Evolutionary conservation across 2,113 vertebrate genomes (phyloP), one percentile per base, ranked within the genome.

Genomic region (Oryzias javanicus): DNA sequence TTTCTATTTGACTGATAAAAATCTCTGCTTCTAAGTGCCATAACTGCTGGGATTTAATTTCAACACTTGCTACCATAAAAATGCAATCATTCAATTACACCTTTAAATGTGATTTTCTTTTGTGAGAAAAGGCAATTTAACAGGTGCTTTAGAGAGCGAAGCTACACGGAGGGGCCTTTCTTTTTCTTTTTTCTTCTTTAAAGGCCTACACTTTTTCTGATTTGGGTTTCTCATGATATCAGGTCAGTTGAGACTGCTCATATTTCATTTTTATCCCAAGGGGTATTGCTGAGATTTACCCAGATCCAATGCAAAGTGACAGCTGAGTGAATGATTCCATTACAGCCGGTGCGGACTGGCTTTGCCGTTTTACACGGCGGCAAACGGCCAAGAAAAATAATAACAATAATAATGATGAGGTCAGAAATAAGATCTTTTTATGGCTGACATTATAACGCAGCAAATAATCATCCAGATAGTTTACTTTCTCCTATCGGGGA

Each of bases 41-140:
- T 60, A 27, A 35, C 48, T 55, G 8, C 44, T 7, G 47, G 45
- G 64, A 74, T 61, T 80, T 49, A 49, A 62, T 78, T 76, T 76
- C 56, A 4, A 1, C 47, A 64, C 51, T 25, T 74, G 76, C 72
- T 45, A 24, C 35, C 50, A 63, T 57, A 67, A 27, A 67, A 60
- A 45, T 56, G 29, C 46, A 69, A 68, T 16, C 16, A 81, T 87
- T 78, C 75, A 82, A 88, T 88, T 84, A 85, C 76, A 80, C 67
- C 72, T 81, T 65, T 70, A 68, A 88, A 87, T 79, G 64, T 53
- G 73, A 83, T 86, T 69, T 74, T 60, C 70, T 73, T 72, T 67
- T 70, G 70, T 74, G 76, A 76, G 79, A 84, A 77, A 65, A 69
- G 76, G 61, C 61, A 70, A 74, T 85, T 82, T 77, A 27, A 68